Percentiles rank a stretch among this genome's conserved stretches.
Conservation (phyloP, 1,140 invertebrate species). For the Triops cancriformis region DNA sequence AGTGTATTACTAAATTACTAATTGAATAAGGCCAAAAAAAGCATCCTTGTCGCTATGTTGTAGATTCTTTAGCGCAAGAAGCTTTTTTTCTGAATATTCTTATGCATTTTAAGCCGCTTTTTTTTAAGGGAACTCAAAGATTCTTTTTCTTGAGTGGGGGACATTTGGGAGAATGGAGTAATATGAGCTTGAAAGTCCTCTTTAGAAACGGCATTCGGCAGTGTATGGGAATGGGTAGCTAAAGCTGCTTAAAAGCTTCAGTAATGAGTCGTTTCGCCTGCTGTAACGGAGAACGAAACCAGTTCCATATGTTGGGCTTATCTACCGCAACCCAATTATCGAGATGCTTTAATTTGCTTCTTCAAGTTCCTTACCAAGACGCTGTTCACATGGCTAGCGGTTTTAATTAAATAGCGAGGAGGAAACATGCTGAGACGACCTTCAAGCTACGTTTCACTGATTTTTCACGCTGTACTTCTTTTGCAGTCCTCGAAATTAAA, state of each 20-base stretch:
- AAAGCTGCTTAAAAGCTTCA: neutral
- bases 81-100: neutral
- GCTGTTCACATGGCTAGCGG: too few species aligned
- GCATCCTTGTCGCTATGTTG: too few species aligned
- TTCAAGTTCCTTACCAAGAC: too few species aligned
- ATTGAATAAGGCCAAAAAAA: too few species aligned
- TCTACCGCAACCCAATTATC: neutral
- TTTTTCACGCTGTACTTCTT: too few species aligned
- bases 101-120: neutral
- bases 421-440: too few species aligned
- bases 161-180: neutral
- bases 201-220: neutral
- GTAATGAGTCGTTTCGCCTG: neutral
- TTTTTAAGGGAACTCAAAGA: neutral
- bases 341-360: neutral
- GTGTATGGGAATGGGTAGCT: neutral
- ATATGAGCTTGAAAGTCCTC: neutral
- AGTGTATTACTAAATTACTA: too few species aligned
- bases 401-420: too few species aligned
- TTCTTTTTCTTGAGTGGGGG: neutral
- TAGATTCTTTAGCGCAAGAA: too few species aligned
- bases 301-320: neutral
- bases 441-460: too few species aligned
- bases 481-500: too few species aligned
- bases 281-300: neutral